phyloP scores from a whole-genome alignment of 2,888 invertebrate genomes.

The Agrotis ipsilon region DNA sequence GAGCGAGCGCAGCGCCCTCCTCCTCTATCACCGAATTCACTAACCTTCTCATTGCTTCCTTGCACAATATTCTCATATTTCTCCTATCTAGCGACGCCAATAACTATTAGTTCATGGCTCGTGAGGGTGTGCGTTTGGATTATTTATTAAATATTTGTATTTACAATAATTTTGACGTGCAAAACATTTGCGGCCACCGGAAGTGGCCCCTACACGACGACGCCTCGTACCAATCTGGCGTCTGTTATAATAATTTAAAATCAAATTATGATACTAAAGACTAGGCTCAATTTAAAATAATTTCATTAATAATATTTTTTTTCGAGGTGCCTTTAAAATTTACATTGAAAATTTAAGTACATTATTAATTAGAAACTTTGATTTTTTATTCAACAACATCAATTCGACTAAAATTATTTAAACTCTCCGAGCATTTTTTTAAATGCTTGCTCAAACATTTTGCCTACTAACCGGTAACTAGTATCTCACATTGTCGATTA shows the following conservation, averaged over 20 bases:
- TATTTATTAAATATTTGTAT: conserved; percentile 70
- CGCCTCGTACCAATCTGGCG: conserved; percentile 73
- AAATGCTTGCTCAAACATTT: conserved; percentile 90
- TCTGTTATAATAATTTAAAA: conserved; percentile 76
- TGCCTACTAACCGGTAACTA: conserved; percentile 87
- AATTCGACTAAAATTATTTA: conserved; percentile 89
- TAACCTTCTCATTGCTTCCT: conserved; percentile 89
- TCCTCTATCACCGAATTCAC: conserved; percentile 85
- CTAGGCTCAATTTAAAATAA: conserved; percentile 89
- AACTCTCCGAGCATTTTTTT: conserved; percentile 88
- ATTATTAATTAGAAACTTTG: conserved; percentile 89
- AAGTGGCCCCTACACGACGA: conserved; percentile 38
- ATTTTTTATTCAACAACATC: conserved; percentile 90
- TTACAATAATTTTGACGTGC: conserved; percentile 68
- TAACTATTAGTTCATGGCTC: conserved; percentile 69
- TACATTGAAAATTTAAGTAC: conserved; percentile 90
- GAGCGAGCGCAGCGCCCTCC: conserved; percentile 72
- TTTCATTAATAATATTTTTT: conserved; percentile 82
- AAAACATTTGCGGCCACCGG: conserved; percentile 48
- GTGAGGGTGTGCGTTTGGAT: conserved; percentile 81
- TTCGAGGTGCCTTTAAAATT: conserved; percentile 88
- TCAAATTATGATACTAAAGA: conserved; percentile 88
- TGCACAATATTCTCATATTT: conserved; percentile 79
- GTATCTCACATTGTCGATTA: conserved; percentile 78
- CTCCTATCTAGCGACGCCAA: conserved; percentile 79